Base-by-base conservation (phyloP, 2,113 vertebrate genomes). In the Cnemophilus loriae region DNA sequence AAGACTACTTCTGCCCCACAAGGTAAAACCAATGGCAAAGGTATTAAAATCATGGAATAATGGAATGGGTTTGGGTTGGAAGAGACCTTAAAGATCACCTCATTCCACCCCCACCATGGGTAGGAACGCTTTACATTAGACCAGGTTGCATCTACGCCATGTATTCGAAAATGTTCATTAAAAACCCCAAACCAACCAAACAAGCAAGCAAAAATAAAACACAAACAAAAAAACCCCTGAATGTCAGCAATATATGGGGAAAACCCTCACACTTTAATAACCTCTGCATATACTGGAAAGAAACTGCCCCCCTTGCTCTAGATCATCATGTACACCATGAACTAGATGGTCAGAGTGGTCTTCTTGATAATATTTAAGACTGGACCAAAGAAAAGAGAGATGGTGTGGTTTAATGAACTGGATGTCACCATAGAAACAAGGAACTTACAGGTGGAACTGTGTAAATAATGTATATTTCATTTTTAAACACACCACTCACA, bases 241-340 rank as follows among this genome's bases (percentile, higher is more conserved):
- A 65, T 67, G 12, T 35, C 37, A 73, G 16, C 7, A 77, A 47
- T 9, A 12, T 8, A 18, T 23, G 9, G 7, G 41, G 10, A 4
- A 84, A 89, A 76, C 6, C 5, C 5, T 56, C 49, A 14, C 3
- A 47, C 26, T 32, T 57, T 14, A 24, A 16, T 11, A 32, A 10
- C 6, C 6, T 67, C 56, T n/a, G 7, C 26, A 7, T 6, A 23
- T 3, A 18, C 13, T 21, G 6, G 27, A 21, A 61, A 61, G 53
- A 68, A 87, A 7, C 10, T 53, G 13, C 6, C 18, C 15, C 5
- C 6, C 3, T 64, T 61, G 23, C 21, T 50, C 22, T 27, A 27
- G 13, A 44, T 19, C 26, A 30, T 46, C 0, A 0, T 14, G 17
- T 16, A 12, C 13, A 12, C 3, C 4, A 6, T 10, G 9, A 2